Base-by-base conservation (phyloP, 2,888 invertebrate species). In the Macaria liturata region DNA sequence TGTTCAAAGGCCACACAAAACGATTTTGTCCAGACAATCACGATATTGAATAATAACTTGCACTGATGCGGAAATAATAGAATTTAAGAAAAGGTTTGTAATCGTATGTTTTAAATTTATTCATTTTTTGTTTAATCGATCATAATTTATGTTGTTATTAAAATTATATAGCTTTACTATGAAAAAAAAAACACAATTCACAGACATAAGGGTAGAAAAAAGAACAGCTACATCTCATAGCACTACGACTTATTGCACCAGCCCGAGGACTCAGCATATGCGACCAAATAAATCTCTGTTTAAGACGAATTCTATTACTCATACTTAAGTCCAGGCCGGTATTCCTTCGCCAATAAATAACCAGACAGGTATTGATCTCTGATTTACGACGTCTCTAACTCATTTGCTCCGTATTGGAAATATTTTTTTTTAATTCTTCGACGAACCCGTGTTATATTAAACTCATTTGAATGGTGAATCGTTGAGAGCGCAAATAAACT, bases 1-100 rank as follows among this genome's bases (percentile, higher is more conserved):
- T 65, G 60, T 49, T 71, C 67, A 74, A 52, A 80, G 64, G 71
- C 83, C 85, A 82, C 86, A 85, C 84, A 83, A 76, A 76, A 82
- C 76, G 71, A 53, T 75, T 64, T 75, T 77, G 70, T 78, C 37
- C 65, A 71, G 64, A n/a, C 3, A 65, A 64, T 64, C 39, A 9
- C 44, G 9, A n/a, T 69, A 67, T 71, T 61, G 51, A 46, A 34
- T 55, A n/a, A 31, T 44, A 32, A 4, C n/a, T n/a, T 9, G n/a
- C n/a, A 46, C 9, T 7, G 5, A 32, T 46, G 4, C n/a, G 1
- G n/a, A 5, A 32, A n/a, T 9, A 7, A 37, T 20, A 20, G 20
- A 20, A 20, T 20, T 20, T 20, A 20, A 20, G 20, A 20, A 20
- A 20, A 20, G 20, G 20, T 20, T 20, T 20, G 20, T 20, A 20